These are phyloP conservation scores for Falco peregrinus DNA, from an alignment of 2,797 vertebrate genomes.

Conservation along the genomic window DNA sequence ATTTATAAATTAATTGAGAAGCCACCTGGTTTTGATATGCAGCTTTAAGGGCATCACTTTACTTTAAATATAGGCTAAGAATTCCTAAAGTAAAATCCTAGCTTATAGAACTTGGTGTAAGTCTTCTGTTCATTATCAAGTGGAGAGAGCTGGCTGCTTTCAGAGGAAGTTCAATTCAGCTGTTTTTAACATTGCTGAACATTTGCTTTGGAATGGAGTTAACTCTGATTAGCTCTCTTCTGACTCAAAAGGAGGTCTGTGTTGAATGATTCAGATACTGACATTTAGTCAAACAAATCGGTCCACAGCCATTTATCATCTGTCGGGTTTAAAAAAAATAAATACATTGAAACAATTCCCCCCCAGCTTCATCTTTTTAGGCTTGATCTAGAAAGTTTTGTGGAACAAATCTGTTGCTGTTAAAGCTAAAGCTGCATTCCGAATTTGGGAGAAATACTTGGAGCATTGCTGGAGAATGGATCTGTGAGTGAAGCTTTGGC, in stretches of 20 bases:
- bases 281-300: background rate
- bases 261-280: background rate
- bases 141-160: background rate
- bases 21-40: background rate
- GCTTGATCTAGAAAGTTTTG: background rate
- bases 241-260: background rate
- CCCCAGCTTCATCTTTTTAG: background rate
- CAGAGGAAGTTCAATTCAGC: background rate
- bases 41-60: background rate
- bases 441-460: background rate
- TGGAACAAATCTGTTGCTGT: background rate
- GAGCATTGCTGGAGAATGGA: background rate
- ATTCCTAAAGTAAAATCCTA: background rate
- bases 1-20: rapidly evolving
- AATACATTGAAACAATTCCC: too few species aligned
- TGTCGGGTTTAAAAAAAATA: background rate
- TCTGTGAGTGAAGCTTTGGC: background rate
- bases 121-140: background rate
- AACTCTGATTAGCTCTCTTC: background rate
- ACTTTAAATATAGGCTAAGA: background rate
- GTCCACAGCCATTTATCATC: background rate
- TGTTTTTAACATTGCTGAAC: background rate
- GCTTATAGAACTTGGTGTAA: background rate
- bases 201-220: background rate
- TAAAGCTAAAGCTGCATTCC: background rate